Percentiles rank a stretch among this genome's conserved stretches.
Conservation (phyloP, 2,888 invertebrate species). For the Anodontia alba region DNA sequence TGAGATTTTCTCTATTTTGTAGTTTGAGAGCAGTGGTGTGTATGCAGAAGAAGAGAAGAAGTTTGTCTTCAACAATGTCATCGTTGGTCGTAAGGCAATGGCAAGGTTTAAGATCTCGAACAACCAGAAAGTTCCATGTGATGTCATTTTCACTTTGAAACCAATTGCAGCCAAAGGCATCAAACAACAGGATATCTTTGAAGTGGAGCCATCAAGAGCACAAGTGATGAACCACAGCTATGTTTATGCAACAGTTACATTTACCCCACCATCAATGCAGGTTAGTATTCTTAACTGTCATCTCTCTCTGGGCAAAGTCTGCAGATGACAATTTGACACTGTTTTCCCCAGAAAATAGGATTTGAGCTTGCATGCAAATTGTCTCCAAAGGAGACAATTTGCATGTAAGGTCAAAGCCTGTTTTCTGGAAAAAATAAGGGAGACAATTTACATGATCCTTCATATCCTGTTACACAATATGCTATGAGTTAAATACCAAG, state of each 20-base stretch:
- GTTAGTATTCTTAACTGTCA: constrained; percentile 59
- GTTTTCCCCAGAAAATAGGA: too few relatives aligned
- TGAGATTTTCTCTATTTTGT: background rate
- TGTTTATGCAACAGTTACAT: constrained; percentile 83
- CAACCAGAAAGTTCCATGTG: constrained; percentile 84
- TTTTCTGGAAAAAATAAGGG: too few relatives aligned
- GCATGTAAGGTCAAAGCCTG: too few relatives aligned
- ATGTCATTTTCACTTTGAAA: constrained; percentile 82
- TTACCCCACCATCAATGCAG: constrained; percentile 85
- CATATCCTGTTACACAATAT: too few relatives aligned
- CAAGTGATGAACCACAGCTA: constrained; percentile 83
- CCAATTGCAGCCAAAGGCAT: constrained; percentile 72
- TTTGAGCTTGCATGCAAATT: too few relatives aligned
- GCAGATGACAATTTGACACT: too few relatives aligned
- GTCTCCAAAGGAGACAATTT: too few relatives aligned
- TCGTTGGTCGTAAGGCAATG: constrained; percentile 83
- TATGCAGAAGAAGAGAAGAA: constrained; percentile 84
- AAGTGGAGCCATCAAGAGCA: constrained; percentile 82
- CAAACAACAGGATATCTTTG: constrained; percentile 82
- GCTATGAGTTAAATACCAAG: too few relatives aligned
- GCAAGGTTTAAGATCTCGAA: constrained; percentile 85
- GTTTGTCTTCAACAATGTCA: constrained; percentile 85
- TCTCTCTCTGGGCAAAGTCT: background rate
- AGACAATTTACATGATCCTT: too few relatives aligned
- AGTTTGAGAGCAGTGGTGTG: constrained; percentile 80